phyloP scores from a whole-genome alignment of 2,797 vertebrate species.

The Sebastes hopkinsi region DNA sequence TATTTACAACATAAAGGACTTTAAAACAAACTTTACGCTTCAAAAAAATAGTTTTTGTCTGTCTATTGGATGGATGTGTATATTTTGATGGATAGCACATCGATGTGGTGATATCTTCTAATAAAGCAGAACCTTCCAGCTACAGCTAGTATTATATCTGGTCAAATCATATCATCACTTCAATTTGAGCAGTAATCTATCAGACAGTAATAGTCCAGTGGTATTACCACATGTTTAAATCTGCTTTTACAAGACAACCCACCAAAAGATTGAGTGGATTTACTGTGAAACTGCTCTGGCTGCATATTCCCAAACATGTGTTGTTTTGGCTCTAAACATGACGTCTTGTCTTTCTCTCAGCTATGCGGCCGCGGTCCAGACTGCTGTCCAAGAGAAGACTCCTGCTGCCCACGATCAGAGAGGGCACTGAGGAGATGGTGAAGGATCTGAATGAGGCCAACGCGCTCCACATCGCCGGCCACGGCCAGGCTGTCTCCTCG shows the following conservation, averaged over 20 bases:
- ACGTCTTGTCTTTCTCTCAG: constrained; percentile 59
- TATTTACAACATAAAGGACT: neutral
- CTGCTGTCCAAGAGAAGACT: constrained; percentile 75
- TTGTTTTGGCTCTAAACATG: constrained; percentile 2
- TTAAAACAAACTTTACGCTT: neutral
- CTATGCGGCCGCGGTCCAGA: constrained; percentile 85
- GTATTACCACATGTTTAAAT: neutral
- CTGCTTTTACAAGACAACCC: neutral
- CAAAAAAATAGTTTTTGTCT: neutral
- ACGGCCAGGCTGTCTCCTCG: constrained; percentile 67
- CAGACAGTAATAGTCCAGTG: neutral
- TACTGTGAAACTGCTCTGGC: neutral
- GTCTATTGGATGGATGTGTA: no score
- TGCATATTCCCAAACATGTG: neutral
- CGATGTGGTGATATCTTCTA: neutral
- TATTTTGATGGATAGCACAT: neutral
- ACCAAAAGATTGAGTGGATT: neutral
- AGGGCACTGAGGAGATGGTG: constrained; percentile 80
- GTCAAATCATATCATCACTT: neutral
- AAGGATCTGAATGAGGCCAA: constrained; percentile 72
- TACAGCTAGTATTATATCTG: neutral
- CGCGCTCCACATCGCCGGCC: constrained; percentile 21
- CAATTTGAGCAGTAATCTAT: neutral
- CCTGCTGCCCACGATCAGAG: constrained; percentile 86
- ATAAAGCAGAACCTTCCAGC: neutral